phyloP scores from a whole-genome alignment of 1,140 invertebrate genomes.

The Physella acuta region DNA sequence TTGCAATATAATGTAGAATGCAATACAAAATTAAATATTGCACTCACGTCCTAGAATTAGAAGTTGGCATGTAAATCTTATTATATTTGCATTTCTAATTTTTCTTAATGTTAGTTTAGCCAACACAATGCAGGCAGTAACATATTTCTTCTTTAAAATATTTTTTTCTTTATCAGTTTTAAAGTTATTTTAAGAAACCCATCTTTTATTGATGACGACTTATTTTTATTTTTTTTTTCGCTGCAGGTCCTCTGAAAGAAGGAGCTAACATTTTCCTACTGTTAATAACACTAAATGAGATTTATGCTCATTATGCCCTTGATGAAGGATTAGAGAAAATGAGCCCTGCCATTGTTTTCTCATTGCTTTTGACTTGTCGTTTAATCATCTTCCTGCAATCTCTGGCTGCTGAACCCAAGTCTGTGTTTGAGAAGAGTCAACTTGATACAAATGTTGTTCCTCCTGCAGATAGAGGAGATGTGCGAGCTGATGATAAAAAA shows the following conservation, averaged over 20 bases:
- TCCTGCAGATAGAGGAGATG: background rate
- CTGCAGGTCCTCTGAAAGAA: slow-evolving; percentile 90
- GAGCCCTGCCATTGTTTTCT: slow-evolving; percentile 89
- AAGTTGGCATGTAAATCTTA: no score
- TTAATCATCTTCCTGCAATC: slow-evolving; percentile 69
- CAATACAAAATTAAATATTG: no score
- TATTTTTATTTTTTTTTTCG: no score
- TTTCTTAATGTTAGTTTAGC: no score
- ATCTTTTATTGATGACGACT: no score
- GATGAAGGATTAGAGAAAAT: slow-evolving; percentile 90
- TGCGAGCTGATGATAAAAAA: slow-evolving; percentile 28
- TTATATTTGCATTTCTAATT: no score
- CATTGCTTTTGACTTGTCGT: slow-evolving; percentile 90
- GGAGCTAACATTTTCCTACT: slow-evolving; percentile 81
- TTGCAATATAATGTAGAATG: no score
- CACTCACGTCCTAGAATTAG: no score
- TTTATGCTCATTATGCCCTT: slow-evolving; percentile 90
- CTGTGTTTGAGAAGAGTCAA: slow-evolving; percentile 37
- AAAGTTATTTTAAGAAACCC: no score
- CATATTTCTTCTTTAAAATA: no score
- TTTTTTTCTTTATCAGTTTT: no score
- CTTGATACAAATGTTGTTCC: slow-evolving; percentile 21
- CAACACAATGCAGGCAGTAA: no score
- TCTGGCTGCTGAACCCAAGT: slow-evolving; percentile 36
- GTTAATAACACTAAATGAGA: slow-evolving; percentile 79